Percentiles rank a stretch among this genome's conserved stretches.
Evolutionary conservation across 2,113 vertebrate genomes (phyloP).

Genomic region (Mobula hypostoma): DNA sequence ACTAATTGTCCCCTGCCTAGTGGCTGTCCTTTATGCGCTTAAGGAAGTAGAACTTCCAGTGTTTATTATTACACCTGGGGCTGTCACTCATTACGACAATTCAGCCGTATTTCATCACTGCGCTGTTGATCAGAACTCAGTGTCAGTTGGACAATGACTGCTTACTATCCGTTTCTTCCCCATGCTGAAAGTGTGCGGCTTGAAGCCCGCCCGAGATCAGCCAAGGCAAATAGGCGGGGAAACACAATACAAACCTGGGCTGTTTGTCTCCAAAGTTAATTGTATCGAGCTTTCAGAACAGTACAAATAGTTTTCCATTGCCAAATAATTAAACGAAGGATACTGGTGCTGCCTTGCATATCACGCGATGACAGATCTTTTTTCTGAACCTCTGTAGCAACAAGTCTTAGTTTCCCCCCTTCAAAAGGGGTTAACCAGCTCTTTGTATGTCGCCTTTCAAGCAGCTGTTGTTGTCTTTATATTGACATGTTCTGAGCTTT

Average conservation of each 20-base stretch:
- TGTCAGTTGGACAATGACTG: conserved; percentile 1
- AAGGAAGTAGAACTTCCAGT: not conserved
- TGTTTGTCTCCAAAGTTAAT: conserved; percentile 43
- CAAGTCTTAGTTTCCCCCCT: conserved; percentile 43
- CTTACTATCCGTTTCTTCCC: not conserved
- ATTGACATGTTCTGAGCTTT: not conserved
- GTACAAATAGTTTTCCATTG: conserved; percentile 61
- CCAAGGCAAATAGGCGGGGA: not conserved
- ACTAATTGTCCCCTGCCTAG: not conserved
- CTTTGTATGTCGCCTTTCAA: not conserved
- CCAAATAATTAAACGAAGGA: conserved; percentile 52
- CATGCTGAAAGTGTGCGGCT: not conserved
- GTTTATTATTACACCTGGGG: conserved; percentile 1
- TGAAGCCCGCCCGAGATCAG: not conserved
- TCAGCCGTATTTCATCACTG: not conserved
- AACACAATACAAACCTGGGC: not conserved
- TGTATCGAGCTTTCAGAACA: conserved; percentile 58
- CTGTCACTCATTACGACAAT: conserved; percentile 1
- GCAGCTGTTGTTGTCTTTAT: not conserved
- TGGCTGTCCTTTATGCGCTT: not conserved
- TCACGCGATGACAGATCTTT: conserved; percentile 70
- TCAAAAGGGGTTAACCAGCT: conserved; percentile 1
- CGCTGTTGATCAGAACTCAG: not conserved
- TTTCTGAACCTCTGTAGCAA: conserved; percentile 64
- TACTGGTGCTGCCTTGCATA: conserved; percentile 51